Conservation (phyloP, 2,797 vertebrate genomes). For the Huso huso region DNA sequence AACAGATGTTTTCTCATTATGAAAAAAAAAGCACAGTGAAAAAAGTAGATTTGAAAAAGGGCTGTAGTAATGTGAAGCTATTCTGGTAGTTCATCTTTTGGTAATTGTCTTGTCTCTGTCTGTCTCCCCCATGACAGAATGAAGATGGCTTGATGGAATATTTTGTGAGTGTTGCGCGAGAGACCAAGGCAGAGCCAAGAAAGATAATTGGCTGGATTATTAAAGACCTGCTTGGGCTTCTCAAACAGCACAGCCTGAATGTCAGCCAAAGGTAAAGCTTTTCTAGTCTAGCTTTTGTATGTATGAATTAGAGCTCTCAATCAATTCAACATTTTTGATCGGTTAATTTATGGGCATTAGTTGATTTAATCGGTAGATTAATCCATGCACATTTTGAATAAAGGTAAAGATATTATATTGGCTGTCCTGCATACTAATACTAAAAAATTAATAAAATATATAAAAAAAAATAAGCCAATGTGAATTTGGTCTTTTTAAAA, state of each 20-base stretch:
- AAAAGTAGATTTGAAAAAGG: background rate
- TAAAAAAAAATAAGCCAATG: too few relatives aligned
- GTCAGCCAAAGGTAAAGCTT: constrained; percentile 79
- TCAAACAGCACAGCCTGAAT: constrained; percentile 69
- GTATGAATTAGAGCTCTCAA: too few relatives aligned
- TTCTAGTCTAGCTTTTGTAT: too few relatives aligned
- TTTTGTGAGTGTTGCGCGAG: constrained; percentile 75
- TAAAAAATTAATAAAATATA: too few relatives aligned
- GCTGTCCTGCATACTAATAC: too few relatives aligned
- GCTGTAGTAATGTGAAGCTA: background rate
- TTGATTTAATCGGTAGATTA: too few relatives aligned
- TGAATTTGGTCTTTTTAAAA: too few relatives aligned
- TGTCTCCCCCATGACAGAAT: constrained; percentile 55
- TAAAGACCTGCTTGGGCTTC: constrained; percentile 72
- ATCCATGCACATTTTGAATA: too few relatives aligned
- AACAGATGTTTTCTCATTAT: background rate
- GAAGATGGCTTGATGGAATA: constrained; percentile 86
- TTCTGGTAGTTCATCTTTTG: background rate
- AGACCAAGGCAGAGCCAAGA: constrained; percentile 71
- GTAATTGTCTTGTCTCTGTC: background rate
- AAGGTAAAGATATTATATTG: too few relatives aligned
- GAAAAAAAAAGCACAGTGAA: background rate
- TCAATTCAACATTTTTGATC: too few relatives aligned
- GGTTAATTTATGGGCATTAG: too few relatives aligned
- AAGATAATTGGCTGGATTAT: constrained; percentile 90